Base-by-base conservation (phyloP, 2,888 invertebrate species). In the Rotaria magnacalcarata region DNA sequence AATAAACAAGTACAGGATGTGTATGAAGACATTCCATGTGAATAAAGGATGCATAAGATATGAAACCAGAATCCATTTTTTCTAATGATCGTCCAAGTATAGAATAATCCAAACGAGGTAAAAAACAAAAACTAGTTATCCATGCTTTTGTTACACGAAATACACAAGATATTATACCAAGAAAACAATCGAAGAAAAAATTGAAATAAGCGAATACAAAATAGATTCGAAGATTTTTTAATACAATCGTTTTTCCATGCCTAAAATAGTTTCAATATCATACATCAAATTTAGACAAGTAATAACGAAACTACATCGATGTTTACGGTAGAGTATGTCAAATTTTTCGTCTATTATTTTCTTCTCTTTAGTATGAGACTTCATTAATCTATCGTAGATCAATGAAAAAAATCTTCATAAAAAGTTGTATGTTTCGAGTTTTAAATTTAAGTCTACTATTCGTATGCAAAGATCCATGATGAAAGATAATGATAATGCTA, bases 111-210 rank as follows among this genome's bases (percentile, higher is more conserved):
- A 85, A 50, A 60, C 85, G 84, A 11, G 60, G 50, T 24, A 80
- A 47, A 60, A 84, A 85, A 34, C 84, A 6, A 21, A 84, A 41
- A n/a, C 8, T 52, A n/a, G 47, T 47, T 27, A 85, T 60, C 47
- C 56, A 85, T 4, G 84, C 84, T 47, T 47, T n/a, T 21, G 60
- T 11, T 34, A 85, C n/a, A 19, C 85, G 74, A 47, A 85, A 27
- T 60, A 60, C 14, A 34, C 85, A 85, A 3, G 60, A 47, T 47
- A 85, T 50, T 34, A 58, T 50, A 43, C 56, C 84, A 19, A 85
- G 58, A 84, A 84, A 85, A 84, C 85, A 85, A 41, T 85, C 60
- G 21, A 85, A 84, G 58, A 85, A 85, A 60, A 85, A 85, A 34
- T 84, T 60, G 16, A 85, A 47, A 84, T 85, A 60, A 84, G 58